Evolutionary conservation across 2,113 vertebrate species (phyloP).

Genomic region (Siniperca chuatsi): DNA sequence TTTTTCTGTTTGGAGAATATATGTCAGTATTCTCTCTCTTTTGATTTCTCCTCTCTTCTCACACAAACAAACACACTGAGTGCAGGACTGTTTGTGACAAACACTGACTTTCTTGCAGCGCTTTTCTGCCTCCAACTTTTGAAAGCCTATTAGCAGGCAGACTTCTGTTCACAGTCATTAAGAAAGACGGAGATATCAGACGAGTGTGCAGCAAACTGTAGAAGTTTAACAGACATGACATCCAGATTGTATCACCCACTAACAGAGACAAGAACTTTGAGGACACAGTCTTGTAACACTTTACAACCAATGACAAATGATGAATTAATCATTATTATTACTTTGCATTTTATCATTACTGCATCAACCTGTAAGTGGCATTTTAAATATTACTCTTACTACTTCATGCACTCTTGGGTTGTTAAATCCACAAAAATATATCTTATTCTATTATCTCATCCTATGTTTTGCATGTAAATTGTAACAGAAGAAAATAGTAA

Average conservation of each 20-base stretch:
- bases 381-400: not conserved
- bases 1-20: not conserved
- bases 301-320: constrained; percentile 1
- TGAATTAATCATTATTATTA: not conserved
- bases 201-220: constrained; percentile 15
- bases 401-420: not conserved
- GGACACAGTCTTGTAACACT: too few species aligned
- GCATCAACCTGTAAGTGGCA: not conserved
- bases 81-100: constrained; percentile 14
- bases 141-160: constrained; percentile 19
- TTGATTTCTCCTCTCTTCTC: not conserved
- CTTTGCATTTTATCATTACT: not conserved
- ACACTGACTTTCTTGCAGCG: constrained; percentile 4
- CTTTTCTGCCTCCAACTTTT: constrained; percentile 17
- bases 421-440: not conserved
- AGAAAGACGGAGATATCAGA: constrained; percentile 1
- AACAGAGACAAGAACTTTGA: too few species aligned
- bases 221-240: constrained; percentile 10
- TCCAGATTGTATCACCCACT: not conserved
- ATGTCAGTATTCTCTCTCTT: not conserved
- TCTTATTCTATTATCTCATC: not conserved
- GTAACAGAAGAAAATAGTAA: not conserved
- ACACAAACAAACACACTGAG: constrained; percentile 15
- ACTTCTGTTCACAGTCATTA: constrained; percentile 28
- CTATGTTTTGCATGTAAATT: not conserved